Evolutionary conservation across 2,797 vertebrate genomes (phyloP).

Genomic region (Botia almorhae): DNA sequence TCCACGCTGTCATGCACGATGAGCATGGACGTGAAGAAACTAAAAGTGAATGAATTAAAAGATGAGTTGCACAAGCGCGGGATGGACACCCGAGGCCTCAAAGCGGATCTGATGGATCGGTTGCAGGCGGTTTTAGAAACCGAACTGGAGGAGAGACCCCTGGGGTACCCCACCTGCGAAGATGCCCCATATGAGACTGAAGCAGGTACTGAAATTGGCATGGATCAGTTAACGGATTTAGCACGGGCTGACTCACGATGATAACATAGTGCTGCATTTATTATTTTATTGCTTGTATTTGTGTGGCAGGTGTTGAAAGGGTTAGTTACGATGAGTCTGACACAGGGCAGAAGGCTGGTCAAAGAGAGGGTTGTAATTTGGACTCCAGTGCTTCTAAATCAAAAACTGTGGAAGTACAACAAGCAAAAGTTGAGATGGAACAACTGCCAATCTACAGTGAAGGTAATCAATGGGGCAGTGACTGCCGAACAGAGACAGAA

Average conservation of each 20-base stretch:
- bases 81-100: conserved; percentile 89
- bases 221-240: not conserved
- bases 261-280: not conserved
- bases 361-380: conserved; percentile 61
- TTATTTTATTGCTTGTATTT: not conserved
- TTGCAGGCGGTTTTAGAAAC: conserved; percentile 84
- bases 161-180: conserved; percentile 32
- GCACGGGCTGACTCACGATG: not conserved
- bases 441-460: conserved; percentile 35
- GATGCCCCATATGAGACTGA: conserved; percentile 36
- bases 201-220: conserved; percentile 53
- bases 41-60: conserved; percentile 94
- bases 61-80: conserved; percentile 93
- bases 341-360: conserved; percentile 68
- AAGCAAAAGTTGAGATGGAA: not conserved
- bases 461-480: no score
- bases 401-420: not conserved
- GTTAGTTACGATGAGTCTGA: conserved; percentile 20
- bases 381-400: conserved; percentile 58
- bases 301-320: conserved; percentile 25
- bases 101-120: conserved; percentile 91
- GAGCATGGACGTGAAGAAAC: conserved; percentile 85
- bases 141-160: conserved; percentile 66
- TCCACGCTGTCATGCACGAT: conserved; percentile 69
- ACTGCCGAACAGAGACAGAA: no score